Conservation (phyloP, 2,113 vertebrate genomes). For the Xerus inauris region DNA sequence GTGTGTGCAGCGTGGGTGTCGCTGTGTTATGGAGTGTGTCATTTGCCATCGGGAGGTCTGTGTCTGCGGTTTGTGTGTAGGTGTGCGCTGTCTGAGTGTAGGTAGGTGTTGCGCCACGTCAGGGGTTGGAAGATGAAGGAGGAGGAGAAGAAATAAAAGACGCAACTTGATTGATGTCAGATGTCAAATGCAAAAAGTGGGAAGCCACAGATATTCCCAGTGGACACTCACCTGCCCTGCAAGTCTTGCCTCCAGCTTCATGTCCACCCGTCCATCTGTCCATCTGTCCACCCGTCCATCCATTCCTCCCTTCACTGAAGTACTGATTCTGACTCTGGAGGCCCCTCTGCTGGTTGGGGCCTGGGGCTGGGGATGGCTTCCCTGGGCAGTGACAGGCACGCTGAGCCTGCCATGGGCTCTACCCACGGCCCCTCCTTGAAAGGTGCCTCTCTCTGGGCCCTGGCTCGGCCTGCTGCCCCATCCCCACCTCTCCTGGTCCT, state of each 20-base stretch:
- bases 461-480: neutral
- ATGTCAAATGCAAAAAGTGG: neutral
- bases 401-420: neutral
- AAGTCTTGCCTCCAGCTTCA: neutral
- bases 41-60: neutral
- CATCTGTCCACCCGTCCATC: neutral
- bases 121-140: slow-evolving; percentile 11
- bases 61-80: neutral
- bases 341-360: neutral
- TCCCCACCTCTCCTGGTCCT: neutral
- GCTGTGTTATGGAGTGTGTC: too few species aligned
- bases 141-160: slow-evolving; percentile 44
- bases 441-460: neutral
- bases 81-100: neutral
- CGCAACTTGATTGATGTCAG: neutral
- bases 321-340: fast-evolving
- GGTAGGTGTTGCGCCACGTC: neutral
- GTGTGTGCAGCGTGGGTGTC: fast-evolving
- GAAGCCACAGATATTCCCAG: neutral
- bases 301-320: neutral
- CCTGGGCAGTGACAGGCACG: neutral
- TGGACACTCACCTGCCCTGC: neutral
- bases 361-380: neutral
- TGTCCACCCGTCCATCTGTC: neutral
- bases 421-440: neutral